Base-by-base conservation (phyloP, 2,113 vertebrate species). In the Atractosteus spatula region DNA sequence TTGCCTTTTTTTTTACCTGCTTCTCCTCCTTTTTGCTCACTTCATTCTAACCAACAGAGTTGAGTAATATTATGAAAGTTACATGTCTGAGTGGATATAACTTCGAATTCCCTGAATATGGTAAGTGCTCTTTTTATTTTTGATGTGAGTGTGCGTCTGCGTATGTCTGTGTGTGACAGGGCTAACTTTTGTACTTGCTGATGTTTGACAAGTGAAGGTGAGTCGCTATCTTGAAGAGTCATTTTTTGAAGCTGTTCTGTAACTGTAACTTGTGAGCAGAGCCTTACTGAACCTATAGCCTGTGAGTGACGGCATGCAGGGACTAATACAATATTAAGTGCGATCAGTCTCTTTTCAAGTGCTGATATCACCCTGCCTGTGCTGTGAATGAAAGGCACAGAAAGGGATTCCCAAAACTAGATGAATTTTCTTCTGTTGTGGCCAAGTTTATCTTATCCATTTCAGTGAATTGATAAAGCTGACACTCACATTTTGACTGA, bases 101-200 rank as follows among this genome's bases (percentile, higher is more conserved):
- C 94, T 95, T 96, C 93, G 95, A 96, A 93, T 95, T 95, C 94
- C 94, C 95, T 96, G 96, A 97, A 96, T 95, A 98, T 97, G 96
- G 95, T 98, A 90, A 98, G 95, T 95, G 82, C 87, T 81, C 77
- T 80, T 87, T 80, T 86, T 84, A 78, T 87, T 16, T 71, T 62
- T 70, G 10, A 51, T 79, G 74, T 79, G 51, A 45, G 5, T 71
- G 10, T 73, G 7, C 71, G 41, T 77, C n/a, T 71, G 16, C n/a
- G 71, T 73, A 55, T 75, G 66, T 71, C 66, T 68, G 47, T 73
- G 51, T 71, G 29, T 55, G 41, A 51, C 10, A 51, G 10, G 47
- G 47, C 47, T 51, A 51, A 51, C 47, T 51, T 51, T 51, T 51
- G 47, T 51, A 51, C 10, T 51, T 5, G 10, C 43, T 45, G 44